A percentile compares a stretch with the other conserved stretches of the same genome.
Evolutionary conservation across 2,797 vertebrate genomes (phyloP).

Genomic region (Chelidonichthys spinosus): DNA sequence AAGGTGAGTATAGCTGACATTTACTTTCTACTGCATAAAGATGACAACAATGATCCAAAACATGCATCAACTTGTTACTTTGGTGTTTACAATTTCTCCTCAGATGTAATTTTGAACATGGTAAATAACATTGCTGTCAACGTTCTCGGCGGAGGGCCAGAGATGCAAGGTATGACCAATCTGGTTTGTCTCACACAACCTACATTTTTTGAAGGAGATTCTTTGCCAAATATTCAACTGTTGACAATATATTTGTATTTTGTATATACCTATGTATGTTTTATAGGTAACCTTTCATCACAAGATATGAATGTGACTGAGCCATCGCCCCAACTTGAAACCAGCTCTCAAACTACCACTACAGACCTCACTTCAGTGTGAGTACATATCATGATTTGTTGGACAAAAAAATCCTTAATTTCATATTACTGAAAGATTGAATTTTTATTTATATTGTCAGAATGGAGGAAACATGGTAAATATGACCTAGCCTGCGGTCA

Average conservation of each 20-base stretch:
- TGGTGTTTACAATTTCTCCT: slow-evolving; percentile 32
- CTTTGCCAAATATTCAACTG: background rate
- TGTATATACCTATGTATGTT: slow-evolving; percentile 1
- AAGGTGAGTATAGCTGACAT: slow-evolving; percentile 83
- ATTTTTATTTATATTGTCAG: background rate
- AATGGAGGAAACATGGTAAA: no score
- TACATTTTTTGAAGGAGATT: background rate
- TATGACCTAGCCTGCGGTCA: no score
- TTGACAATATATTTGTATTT: slow-evolving; percentile 3
- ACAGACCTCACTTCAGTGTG: slow-evolving; percentile 53
- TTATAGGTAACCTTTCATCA: slow-evolving; percentile 72
- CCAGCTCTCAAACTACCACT: slow-evolving; percentile 20
- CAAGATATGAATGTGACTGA: slow-evolving; percentile 79
- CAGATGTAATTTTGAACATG: slow-evolving; percentile 98
- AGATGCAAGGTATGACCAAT: slow-evolving; percentile 75
- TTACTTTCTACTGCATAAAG: background rate
- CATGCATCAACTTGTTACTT: background rate
- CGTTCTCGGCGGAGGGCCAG: slow-evolving; percentile 91
- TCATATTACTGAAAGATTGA: background rate
- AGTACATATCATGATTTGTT: slow-evolving; percentile 38
- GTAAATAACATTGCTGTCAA: slow-evolving; percentile 97
- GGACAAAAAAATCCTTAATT: background rate
- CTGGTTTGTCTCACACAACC: background rate
- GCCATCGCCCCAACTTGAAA: slow-evolving; percentile 30
- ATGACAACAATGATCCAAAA: background rate